Evolutionary conservation across 2,113 vertebrate species (phyloP).

Genomic region (Cryptotis parvus): DNA sequence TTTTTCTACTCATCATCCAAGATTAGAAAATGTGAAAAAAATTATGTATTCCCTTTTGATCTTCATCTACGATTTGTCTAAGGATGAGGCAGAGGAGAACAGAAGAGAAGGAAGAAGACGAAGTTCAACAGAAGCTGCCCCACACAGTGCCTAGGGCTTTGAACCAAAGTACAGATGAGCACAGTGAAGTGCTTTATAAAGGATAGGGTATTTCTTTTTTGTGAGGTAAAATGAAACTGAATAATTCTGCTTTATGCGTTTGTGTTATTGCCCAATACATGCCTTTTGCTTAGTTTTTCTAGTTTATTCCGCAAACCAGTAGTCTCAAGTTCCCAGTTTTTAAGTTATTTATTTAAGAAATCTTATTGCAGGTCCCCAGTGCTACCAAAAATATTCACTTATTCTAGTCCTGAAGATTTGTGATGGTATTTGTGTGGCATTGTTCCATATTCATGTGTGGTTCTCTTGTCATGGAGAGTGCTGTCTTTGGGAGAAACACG

Average conservation of each 20-base stretch:
- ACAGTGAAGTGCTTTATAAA: neutral
- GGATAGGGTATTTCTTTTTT: neutral
- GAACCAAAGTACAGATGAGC: neutral
- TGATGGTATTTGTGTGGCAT: neutral
- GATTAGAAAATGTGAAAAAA: neutral
- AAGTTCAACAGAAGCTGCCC: neutral
- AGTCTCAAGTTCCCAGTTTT: neutral
- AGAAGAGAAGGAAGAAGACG: neutral
- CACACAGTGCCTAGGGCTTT: neutral
- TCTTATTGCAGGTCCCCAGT: neutral
- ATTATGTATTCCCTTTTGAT: neutral
- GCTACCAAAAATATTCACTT: neutral
- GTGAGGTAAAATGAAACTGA: neutral
- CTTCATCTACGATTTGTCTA: neutral
- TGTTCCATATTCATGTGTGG: neutral
- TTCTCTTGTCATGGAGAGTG: neutral
- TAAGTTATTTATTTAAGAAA: neutral
- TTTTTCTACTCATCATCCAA: slow-evolving; percentile 21
- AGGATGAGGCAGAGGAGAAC: neutral
- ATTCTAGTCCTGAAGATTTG: neutral
- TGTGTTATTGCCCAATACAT: neutral
- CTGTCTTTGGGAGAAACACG: neutral
- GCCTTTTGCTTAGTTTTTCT: neutral
- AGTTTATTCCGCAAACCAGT: neutral
- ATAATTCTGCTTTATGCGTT: neutral